Evolutionary conservation across 1,140 invertebrate genomes (phyloP).

Genomic region (Spodoptera litura): DNA sequence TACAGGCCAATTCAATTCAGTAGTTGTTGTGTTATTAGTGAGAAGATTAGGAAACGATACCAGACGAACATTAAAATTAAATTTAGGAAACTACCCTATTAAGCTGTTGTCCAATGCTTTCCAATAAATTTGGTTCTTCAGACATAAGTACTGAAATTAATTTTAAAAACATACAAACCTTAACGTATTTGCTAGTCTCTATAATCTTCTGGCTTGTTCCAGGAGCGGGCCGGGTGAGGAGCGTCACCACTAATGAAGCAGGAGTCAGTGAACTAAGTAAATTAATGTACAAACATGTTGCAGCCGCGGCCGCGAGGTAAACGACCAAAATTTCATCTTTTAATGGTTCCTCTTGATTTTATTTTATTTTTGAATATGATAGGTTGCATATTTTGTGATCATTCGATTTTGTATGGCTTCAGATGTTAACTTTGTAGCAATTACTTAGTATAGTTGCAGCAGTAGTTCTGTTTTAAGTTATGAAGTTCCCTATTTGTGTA

Average conservation of each 20-base stretch:
- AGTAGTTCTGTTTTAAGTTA: background rate
- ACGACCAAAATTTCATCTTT: constrained; percentile 31
- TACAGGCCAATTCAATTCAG: too few relatives aligned
- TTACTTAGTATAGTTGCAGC: background rate
- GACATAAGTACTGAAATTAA: too few relatives aligned
- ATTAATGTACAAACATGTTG: constrained; percentile 33
- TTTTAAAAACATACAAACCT: too few relatives aligned
- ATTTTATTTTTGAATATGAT: background rate
- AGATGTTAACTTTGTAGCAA: background rate
- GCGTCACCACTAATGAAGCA: constrained; percentile 36
- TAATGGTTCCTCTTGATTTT: background rate
- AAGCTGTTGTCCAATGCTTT: too few relatives aligned
- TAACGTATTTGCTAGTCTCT: too few relatives aligned
- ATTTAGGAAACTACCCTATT: too few relatives aligned
- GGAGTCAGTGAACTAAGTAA: constrained; percentile 38
- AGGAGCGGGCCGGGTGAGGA: background rate
- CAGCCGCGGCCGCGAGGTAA: constrained; percentile 7
- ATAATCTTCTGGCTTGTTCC: constrained; percentile 4
- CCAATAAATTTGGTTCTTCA: too few relatives aligned
- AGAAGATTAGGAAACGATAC: too few relatives aligned
- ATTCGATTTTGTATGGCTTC: background rate
- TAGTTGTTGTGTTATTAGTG: too few relatives aligned
- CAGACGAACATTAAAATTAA: too few relatives aligned
- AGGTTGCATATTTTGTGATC: background rate
- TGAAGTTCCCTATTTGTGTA: background rate